These are phyloP conservation scores for Nycticebus coucang DNA, from an alignment of 2,113 vertebrate species.

Conservation along the genomic window DNA sequence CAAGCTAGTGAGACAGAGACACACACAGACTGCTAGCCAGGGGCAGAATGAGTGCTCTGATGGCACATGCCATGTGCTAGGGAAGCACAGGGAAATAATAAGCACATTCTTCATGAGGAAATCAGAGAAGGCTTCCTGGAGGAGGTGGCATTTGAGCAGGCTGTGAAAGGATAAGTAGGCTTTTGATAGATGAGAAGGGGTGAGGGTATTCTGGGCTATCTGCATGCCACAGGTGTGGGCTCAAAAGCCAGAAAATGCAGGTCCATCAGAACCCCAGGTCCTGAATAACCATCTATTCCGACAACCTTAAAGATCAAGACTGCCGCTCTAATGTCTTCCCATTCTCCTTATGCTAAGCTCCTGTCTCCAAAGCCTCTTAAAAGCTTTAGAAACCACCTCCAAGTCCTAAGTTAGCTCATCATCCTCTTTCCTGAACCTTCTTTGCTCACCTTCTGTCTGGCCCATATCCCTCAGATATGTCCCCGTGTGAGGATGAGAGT, in stretches of 20 bases:
- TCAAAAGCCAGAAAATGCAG: background rate
- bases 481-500: no score
- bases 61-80: rapidly evolving
- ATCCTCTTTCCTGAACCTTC: background rate
- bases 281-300: rapidly evolving
- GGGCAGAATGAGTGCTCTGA: background rate
- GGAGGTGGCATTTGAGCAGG: background rate
- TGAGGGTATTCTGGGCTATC: rapidly evolving
- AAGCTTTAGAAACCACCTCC: background rate
- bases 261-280: background rate
- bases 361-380: background rate
- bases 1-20: background rate
- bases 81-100: background rate
- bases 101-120: background rate
- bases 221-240: no score
- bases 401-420: background rate
- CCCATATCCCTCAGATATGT: background rate
- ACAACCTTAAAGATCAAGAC: background rate
- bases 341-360: background rate
- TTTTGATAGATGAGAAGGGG: background rate
- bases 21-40: rapidly evolving
- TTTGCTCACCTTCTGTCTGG: no score
- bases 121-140: background rate
- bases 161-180: background rate
- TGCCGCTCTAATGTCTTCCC: background rate